Evolutionary conservation across 2,113 vertebrate species (phyloP).

Genomic region (Poecile atricapillus): DNA sequence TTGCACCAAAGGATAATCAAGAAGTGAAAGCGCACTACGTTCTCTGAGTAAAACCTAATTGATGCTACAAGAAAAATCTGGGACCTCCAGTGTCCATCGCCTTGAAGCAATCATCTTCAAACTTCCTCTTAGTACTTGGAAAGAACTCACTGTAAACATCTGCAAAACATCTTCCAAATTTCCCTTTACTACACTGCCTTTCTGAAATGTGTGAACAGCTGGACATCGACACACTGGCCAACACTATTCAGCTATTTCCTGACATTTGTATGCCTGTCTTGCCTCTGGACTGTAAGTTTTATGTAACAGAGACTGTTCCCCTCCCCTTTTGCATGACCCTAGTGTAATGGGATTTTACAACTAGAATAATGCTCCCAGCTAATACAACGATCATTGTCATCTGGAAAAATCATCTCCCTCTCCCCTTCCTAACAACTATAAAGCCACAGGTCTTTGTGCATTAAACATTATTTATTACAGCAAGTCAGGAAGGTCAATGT

Average conservation of each 20-base stretch:
- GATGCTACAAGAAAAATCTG: neutral
- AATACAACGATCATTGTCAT: neutral
- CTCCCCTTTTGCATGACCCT: neutral
- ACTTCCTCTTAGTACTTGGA: neutral
- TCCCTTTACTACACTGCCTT: neutral
- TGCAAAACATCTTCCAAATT: constrained; percentile 10
- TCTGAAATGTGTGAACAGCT: constrained; percentile 3
- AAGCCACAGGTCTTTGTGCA: neutral
- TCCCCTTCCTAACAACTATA: neutral
- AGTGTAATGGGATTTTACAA: constrained; percentile 5
- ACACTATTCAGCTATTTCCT: constrained; percentile 11
- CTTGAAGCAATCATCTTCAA: neutral
- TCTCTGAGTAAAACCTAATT: neutral
- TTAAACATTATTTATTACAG: neutral
- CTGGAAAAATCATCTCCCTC: constrained; percentile 24
- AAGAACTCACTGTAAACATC: constrained; percentile 5
- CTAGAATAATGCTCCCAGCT: neutral
- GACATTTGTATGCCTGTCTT: neutral
- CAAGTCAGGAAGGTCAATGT: neutral
- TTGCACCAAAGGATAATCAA: neutral
- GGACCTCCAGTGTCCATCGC: neutral
- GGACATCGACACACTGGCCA: neutral
- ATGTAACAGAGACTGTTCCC: neutral
- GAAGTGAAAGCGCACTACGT: neutral
- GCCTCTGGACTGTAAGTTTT: constrained; percentile 1